Conservation (phyloP, 2,797 vertebrate genomes). For the Crocodylus rhombifer region DNA sequence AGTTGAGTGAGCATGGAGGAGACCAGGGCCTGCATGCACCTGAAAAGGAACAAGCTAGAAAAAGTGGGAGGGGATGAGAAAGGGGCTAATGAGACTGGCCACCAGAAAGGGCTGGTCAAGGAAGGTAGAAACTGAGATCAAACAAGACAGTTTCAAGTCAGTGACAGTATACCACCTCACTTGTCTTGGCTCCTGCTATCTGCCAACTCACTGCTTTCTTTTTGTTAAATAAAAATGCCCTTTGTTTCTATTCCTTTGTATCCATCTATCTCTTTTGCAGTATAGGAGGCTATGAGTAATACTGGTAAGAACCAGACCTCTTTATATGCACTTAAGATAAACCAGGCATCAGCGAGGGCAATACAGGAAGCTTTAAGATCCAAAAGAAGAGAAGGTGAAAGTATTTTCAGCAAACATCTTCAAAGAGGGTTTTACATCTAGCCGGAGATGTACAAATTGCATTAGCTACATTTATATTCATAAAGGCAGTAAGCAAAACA, state of each 20-base stretch:
- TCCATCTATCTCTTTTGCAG: background rate
- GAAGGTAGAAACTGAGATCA: background rate
- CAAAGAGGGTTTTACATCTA: constrained; percentile 12
- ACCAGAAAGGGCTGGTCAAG: background rate
- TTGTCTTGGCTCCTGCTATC: background rate
- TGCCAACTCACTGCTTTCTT: background rate
- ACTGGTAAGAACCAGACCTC: background rate
- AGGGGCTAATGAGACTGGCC: background rate
- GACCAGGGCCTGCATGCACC: background rate
- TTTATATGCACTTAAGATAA: constrained; percentile 10
- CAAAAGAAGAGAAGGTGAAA: constrained; percentile 32
- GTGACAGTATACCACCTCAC: background rate
- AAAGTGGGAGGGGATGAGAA: background rate
- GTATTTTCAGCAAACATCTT: constrained; percentile 14
- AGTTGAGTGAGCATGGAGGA: background rate
- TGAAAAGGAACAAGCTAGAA: background rate
- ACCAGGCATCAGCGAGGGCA: constrained; percentile 1
- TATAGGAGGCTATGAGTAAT: background rate
- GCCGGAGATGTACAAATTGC: constrained; percentile 6
- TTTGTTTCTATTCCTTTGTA: background rate
- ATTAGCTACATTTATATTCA: constrained; percentile 29
- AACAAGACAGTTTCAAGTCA: background rate
- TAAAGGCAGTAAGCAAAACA: constrained; percentile 23
- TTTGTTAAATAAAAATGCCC: background rate
- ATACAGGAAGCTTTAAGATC: background rate